A percentile compares a stretch with the other conserved stretches of the same genome.
phyloP scores from a whole-genome alignment of 1,140 invertebrate genomes.

The Meloidogyne chitwoodi region DNA sequence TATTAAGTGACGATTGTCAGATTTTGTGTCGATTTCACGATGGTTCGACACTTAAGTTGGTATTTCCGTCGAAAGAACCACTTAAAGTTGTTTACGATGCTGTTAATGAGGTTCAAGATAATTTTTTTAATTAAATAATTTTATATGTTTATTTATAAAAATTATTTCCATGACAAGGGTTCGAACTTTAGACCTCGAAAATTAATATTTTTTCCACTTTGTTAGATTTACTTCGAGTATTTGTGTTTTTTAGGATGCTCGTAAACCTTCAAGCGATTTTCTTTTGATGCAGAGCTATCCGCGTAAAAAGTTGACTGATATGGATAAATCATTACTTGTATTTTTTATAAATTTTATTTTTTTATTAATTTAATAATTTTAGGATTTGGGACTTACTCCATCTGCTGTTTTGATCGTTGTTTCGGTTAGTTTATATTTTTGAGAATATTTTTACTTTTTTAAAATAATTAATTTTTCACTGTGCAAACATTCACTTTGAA shows the following conservation, averaged over 20 bases:
- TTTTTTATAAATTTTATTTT: not conserved
- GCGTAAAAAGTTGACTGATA: constrained; percentile 27
- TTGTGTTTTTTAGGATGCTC: constrained; percentile 21
- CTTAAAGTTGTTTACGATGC: constrained; percentile 27
- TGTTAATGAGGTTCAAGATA: constrained; percentile 25
- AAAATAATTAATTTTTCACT: constrained; percentile 16
- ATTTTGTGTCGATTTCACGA: constrained; percentile 34
- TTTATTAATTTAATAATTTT: not conserved
- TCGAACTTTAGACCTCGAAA: too few relatives aligned
- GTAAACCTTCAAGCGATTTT: constrained; percentile 16
- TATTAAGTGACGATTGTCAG: constrained; percentile 30
- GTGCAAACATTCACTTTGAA: constrained; percentile 7
- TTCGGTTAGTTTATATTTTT: constrained; percentile 8
- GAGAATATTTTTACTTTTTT: not conserved
- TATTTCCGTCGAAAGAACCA: constrained; percentile 19
- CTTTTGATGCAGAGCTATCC: constrained; percentile 31
- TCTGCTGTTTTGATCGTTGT: constrained; percentile 26
- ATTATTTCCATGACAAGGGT: too few relatives aligned
- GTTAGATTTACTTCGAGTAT: too few relatives aligned
- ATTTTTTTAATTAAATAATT: too few relatives aligned
- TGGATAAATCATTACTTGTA: constrained; percentile 23
- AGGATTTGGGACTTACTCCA: constrained; percentile 27
- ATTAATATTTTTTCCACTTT: too few relatives aligned
- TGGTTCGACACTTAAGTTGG: constrained; percentile 12
- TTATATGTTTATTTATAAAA: too few relatives aligned